These are phyloP conservation scores for Spea bombifrons DNA, from an alignment of 2,113 vertebrate genomes.

Conservation along the genomic window DNA sequence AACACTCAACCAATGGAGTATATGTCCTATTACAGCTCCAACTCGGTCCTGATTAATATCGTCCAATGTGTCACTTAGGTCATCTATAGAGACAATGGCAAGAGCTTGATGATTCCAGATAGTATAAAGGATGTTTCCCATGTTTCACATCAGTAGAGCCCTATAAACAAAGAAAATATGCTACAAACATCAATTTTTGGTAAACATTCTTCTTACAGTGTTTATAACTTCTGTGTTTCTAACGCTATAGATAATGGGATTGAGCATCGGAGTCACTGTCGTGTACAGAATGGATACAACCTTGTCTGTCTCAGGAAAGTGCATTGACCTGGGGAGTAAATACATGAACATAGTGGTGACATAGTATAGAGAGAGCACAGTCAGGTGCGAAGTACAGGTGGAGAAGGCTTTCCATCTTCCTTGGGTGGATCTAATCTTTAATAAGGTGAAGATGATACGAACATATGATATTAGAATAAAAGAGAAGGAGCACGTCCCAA, in stretches of 20 bases:
- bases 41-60: no score
- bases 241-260: conserved; percentile 6
- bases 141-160: no score
- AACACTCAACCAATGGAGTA: no score
- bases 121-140: no score
- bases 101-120: no score
- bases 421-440: conserved; percentile 31
- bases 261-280: conserved; percentile 44
- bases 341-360: conserved; percentile 50
- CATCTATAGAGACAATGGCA: no score
- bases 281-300: conserved; percentile 45
- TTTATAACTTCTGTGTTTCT: background rate
- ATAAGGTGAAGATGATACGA: conserved; percentile 43
- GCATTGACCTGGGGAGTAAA: conserved; percentile 43
- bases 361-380: conserved; percentile 48
- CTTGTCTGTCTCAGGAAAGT: conserved; percentile 42
- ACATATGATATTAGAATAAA: conserved; percentile 42
- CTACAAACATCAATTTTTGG: background rate
- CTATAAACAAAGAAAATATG: no score
- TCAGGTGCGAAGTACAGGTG: conserved; percentile 49
- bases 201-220: background rate
- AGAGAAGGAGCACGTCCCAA: conserved; percentile 33
- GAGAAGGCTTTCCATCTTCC: conserved; percentile 46
- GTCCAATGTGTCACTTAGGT: no score
- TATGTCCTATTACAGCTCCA: no score